A percentile compares a stretch with the other conserved stretches of the same genome.
Evolutionary conservation across 2,888 invertebrate species (phyloP).

Genomic region (Desoria tigrina): DNA sequence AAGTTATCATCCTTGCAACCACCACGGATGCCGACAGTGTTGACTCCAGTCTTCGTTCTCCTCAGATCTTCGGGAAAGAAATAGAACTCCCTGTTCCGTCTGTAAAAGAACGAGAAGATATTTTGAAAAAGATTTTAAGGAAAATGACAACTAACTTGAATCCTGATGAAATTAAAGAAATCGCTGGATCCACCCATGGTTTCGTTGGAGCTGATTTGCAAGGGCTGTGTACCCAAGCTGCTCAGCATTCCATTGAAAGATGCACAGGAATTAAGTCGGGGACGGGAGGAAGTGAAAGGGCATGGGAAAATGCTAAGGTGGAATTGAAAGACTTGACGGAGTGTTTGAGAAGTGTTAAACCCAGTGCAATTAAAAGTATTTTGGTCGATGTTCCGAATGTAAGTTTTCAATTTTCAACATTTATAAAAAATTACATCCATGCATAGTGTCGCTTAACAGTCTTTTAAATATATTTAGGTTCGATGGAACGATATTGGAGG

Average conservation of each 20-base stretch:
- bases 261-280: neutral
- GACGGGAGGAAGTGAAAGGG: neutral
- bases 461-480: conserved; percentile 56
- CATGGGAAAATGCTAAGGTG: conserved; percentile 46
- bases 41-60: conserved; percentile 73
- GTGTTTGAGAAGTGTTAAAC: conserved; percentile 71
- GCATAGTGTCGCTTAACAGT: neutral
- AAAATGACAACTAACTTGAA: neutral
- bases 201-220: conserved; percentile 87
- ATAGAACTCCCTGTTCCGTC: conserved; percentile 78
- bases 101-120: conserved; percentile 66
- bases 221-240: conserved; percentile 74
- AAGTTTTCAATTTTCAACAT: conserved; percentile 45
- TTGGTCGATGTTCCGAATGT: conserved; percentile 85
- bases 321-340: conserved; percentile 63
- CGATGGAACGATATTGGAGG: conserved; percentile 94
- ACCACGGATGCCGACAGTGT: conserved; percentile 75
- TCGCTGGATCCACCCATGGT: conserved; percentile 78
- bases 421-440: no score
- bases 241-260: conserved; percentile 63
- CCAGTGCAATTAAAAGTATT: conserved; percentile 89
- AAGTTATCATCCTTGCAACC: conserved; percentile 74
- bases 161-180: conserved; percentile 55
- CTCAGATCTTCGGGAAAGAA: conserved; percentile 76
- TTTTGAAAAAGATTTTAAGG: conserved; percentile 67